Conservation (phyloP, 2,797 vertebrate genomes). For the Buceros bicornis region DNA sequence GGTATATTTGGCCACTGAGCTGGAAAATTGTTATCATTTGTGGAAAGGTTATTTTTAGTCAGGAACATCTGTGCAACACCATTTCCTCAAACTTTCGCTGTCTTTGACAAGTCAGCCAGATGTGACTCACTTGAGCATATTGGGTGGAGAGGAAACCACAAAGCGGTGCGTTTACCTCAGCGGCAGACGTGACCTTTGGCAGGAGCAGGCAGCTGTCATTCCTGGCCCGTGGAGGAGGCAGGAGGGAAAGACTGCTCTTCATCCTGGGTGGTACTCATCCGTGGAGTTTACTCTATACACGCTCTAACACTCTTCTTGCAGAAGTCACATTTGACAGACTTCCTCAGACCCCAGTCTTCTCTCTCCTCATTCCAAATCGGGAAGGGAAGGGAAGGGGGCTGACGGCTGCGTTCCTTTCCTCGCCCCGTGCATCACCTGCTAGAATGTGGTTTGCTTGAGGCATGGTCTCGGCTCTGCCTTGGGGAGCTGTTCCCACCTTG, state of each 20-base stretch:
- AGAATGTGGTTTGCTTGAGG: background rate
- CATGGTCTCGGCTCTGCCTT: rapidly evolving
- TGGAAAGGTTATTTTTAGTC: slow-evolving; percentile 67
- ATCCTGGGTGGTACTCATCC: background rate
- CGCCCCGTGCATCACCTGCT: rapidly evolving
- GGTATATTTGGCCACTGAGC: slow-evolving; percentile 60
- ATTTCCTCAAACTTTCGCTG: slow-evolving; percentile 64
- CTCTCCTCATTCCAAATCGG: background rate
- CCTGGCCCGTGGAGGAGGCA: background rate
- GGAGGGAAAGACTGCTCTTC: slow-evolving; percentile 3
- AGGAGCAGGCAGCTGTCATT: slow-evolving; percentile 41
- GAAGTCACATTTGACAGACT: background rate
- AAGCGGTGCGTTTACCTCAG: slow-evolving; percentile 30
- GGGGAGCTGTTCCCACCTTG: background rate
- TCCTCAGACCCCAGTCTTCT: background rate
- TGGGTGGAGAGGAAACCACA: slow-evolving; percentile 44
- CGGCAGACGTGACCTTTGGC: slow-evolving; percentile 65
- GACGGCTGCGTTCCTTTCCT: rapidly evolving
- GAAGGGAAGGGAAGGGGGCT: background rate
- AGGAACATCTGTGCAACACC: slow-evolving; percentile 72
- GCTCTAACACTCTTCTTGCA: background rate
- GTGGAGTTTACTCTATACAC: no score
- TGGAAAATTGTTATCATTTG: slow-evolving; percentile 73
- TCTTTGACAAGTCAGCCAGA: slow-evolving; percentile 68
- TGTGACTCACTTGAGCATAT: slow-evolving; percentile 63